These are phyloP conservation scores for Ptyas mucosa DNA, from an alignment of 2,113 vertebrate species.

Conservation along the genomic window DNA sequence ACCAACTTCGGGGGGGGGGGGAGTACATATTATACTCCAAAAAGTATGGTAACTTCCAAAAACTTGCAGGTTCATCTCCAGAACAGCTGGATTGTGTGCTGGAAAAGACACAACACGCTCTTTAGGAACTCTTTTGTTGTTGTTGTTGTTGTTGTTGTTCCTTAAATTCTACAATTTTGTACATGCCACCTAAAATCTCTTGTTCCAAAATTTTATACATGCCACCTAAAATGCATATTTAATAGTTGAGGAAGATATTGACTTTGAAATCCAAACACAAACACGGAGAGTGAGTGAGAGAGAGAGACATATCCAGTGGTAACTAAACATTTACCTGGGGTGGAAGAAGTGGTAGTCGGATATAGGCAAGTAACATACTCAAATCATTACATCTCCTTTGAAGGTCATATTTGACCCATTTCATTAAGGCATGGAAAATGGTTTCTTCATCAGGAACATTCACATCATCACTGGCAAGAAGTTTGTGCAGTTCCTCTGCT, in stretches of 20 bases:
- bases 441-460: slow-evolving; percentile 82
- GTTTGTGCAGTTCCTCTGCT: slow-evolving; percentile 75
- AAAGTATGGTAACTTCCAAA: neutral
- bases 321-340: slow-evolving; percentile 69
- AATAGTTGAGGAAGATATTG: neutral
- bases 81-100: neutral
- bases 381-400: slow-evolving; percentile 72
- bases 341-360: slow-evolving; percentile 76
- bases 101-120: neutral
- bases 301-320: neutral
- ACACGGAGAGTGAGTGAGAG: neutral
- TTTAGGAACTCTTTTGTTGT: neutral
- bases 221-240: neutral
- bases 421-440: slow-evolving; percentile 79
- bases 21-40: too few relatives aligned
- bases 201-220: neutral
- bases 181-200: neutral
- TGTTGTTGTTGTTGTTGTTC: neutral
- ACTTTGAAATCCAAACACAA: neutral
- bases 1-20: fast-evolving
- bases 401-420: slow-evolving; percentile 78
- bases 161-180: neutral
- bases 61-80: neutral
- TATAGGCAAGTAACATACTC: slow-evolving; percentile 76
- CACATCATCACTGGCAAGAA: slow-evolving; percentile 79